phyloP scores from a whole-genome alignment of 2,888 invertebrate genomes.

The Eupithecia tripunctaria region DNA sequence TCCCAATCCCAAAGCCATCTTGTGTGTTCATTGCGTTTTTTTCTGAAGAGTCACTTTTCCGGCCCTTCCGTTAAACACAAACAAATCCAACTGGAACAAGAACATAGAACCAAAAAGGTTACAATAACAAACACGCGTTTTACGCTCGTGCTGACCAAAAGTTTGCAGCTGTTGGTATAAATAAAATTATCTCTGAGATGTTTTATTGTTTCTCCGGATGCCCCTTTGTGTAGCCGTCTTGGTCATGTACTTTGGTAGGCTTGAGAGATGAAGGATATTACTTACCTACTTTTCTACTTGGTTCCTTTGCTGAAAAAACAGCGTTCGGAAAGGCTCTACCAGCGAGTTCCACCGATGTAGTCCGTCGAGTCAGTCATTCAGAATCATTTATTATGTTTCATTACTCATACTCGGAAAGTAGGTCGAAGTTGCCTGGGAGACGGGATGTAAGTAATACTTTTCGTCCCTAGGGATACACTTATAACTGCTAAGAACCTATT shows the following conservation, averaged over 20 bases:
- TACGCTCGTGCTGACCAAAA: slow-evolving; percentile 80
- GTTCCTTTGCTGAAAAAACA: not conserved
- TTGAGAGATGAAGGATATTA: slow-evolving; percentile 13
- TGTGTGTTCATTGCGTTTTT: slow-evolving; percentile 30
- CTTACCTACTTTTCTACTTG: slow-evolving; percentile 6
- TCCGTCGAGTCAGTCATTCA: no score
- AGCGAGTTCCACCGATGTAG: not conserved
- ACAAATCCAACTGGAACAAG: slow-evolving; percentile 49
- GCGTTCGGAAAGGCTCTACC: not conserved
- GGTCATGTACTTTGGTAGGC: slow-evolving; percentile 12
- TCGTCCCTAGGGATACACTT: no score
- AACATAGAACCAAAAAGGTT: slow-evolving; percentile 73
- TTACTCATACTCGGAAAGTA: no score
- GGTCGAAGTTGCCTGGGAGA: no score
- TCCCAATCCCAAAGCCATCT: no score
- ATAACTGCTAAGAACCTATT: no score
- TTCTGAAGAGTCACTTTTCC: slow-evolving; percentile 35
- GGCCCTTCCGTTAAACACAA: slow-evolving; percentile 58
- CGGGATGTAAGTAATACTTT: no score
- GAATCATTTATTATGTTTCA: no score
- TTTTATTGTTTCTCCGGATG: slow-evolving; percentile 71
- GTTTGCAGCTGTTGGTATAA: slow-evolving; percentile 84
- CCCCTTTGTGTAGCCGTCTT: slow-evolving; percentile 37
- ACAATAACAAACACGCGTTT: slow-evolving; percentile 72
- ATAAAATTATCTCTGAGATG: slow-evolving; percentile 80